Evolutionary conservation across 2,797 vertebrate genomes (phyloP).

Genomic region (Falco cherrug): DNA sequence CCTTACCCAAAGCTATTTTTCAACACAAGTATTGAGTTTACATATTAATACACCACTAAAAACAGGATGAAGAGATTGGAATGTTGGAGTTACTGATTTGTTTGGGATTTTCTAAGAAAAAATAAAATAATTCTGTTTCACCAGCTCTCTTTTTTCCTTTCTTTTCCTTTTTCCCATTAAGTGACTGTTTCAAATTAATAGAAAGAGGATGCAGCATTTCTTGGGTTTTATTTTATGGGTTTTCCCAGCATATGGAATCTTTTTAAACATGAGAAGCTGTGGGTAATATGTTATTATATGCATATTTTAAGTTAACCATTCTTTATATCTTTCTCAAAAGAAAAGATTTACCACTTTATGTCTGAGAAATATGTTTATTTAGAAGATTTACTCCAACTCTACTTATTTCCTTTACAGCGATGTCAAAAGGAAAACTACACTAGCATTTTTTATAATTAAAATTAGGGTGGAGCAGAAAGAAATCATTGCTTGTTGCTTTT

Average conservation of each 20-base stretch:
- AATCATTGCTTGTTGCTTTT: conserved; percentile 42
- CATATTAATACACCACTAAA: conserved; percentile 65
- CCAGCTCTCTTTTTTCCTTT: not conserved
- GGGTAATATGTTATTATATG: conserved; percentile 68
- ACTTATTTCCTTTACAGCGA: conserved; percentile 33
- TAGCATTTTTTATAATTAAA: conserved; percentile 57
- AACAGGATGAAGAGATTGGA: conserved; percentile 59
- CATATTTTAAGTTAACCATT: conserved; percentile 70
- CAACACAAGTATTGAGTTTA: conserved; percentile 66
- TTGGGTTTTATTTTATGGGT: conserved; percentile 62
- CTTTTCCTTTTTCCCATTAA: conserved; percentile 43
- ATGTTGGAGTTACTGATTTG: conserved; percentile 54
- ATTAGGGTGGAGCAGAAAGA: conserved; percentile 45
- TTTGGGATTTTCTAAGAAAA: conserved; percentile 64
- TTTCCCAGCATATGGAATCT: conserved; percentile 70
- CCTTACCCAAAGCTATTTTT: conserved; percentile 66
- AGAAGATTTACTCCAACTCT: conserved; percentile 36
- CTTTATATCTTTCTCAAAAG: conserved; percentile 57
- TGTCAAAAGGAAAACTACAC: conserved; percentile 45
- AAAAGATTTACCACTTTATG: conserved; percentile 61
- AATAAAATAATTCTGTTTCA: conserved; percentile 36
- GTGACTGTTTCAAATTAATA: conserved; percentile 68
- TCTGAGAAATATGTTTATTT: conserved; percentile 56
- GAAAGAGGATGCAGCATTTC: conserved; percentile 66
- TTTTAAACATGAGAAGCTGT: conserved; percentile 69